A percentile compares a stretch with the other conserved stretches of the same genome.
Evolutionary conservation across 2,888 invertebrate species (phyloP).

Genomic region (Carabus problematicus): DNA sequence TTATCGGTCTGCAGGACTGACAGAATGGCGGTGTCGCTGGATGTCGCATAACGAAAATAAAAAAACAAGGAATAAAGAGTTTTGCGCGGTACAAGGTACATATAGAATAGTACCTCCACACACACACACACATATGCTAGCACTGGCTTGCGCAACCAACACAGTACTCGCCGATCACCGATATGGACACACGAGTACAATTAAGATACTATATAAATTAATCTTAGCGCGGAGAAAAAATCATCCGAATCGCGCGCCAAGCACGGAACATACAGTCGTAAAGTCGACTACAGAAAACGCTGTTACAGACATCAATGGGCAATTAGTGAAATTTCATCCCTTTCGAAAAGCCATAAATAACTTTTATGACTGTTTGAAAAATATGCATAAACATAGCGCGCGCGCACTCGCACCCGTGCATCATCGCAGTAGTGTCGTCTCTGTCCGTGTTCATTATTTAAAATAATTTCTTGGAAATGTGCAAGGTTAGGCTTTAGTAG

Average conservation of each 20-base stretch:
- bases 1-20: conserved; percentile 7
- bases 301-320: conserved; percentile 46
- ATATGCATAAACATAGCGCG: conserved; percentile 42
- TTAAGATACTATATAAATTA: conserved; percentile 35
- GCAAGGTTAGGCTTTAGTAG: conserved; percentile 43
- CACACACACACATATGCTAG: no score
- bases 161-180: no score
- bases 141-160: no score
- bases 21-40: no score
- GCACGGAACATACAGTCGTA: conserved; percentile 19
- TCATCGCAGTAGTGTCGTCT: background rate
- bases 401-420: conserved; percentile 3
- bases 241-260: conserved; percentile 4
- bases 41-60: background rate
- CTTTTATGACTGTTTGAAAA: conserved; percentile 44
- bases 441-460: conserved; percentile 34
- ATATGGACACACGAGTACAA: background rate
- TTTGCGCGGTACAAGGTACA: no score
- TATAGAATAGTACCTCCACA: no score
- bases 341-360: conserved; percentile 46
- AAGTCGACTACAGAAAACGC: conserved; percentile 22
- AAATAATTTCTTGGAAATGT: conserved; percentile 41
- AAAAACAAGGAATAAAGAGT: no score
- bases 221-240: conserved; percentile 21
- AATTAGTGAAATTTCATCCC: conserved; percentile 49